phyloP scores from a whole-genome alignment of 2,113 vertebrate species.

The Nannobrachium achirus region DNA sequence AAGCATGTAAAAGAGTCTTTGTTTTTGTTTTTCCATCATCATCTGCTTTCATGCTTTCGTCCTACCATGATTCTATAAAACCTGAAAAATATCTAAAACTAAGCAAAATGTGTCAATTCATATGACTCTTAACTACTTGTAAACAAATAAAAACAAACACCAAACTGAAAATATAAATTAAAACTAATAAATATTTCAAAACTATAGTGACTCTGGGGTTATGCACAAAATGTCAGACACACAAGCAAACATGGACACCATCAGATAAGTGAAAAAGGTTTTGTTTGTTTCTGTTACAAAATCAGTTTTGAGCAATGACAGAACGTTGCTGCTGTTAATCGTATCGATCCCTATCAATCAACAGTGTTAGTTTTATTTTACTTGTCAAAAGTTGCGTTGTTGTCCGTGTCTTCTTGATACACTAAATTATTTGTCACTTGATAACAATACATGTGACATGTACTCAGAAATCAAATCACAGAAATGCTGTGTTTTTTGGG shows the following conservation, averaged over 20 bases:
- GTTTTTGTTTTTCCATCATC: too few relatives aligned
- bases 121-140: too few relatives aligned
- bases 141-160: too few relatives aligned
- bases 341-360: slow-evolving; percentile 55
- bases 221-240: slow-evolving; percentile 15
- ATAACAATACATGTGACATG: slow-evolving; percentile 35
- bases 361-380: slow-evolving; percentile 43
- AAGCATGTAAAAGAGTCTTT: too few relatives aligned
- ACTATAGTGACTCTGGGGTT: too few relatives aligned
- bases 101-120: too few relatives aligned
- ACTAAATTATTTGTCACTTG: slow-evolving; percentile 52
- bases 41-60: too few relatives aligned
- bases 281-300: slow-evolving; percentile 40
- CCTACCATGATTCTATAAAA: too few relatives aligned
- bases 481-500: slow-evolving; percentile 21
- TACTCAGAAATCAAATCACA: slow-evolving; percentile 7
- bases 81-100: too few relatives aligned
- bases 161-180: too few relatives aligned
- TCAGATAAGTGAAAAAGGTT: slow-evolving; percentile 10
- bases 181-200: too few relatives aligned
- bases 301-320: slow-evolving; percentile 16
- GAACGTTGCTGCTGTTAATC: slow-evolving; percentile 21
- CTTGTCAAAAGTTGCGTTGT: slow-evolving; percentile 27
- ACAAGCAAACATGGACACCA: background rate
- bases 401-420: slow-evolving; percentile 28